Evolutionary conservation across 2,797 vertebrate species (phyloP).

Genomic region (Danio jaintianensis): DNA sequence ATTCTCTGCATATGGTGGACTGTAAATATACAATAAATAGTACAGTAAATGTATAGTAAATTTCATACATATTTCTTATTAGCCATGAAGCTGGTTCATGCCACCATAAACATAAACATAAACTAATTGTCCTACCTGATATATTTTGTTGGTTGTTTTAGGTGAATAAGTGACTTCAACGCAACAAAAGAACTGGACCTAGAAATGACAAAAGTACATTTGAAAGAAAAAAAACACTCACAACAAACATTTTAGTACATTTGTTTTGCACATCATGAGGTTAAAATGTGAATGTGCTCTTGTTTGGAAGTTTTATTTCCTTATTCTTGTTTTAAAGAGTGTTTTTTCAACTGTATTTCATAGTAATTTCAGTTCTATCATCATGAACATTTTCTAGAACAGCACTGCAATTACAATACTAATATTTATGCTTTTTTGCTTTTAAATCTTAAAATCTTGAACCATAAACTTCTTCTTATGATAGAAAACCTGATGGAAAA

Average conservation of each 20-base stretch:
- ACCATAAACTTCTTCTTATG: no score
- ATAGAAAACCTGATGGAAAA: no score
- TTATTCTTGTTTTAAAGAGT: not conserved
- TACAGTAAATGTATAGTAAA: not conserved
- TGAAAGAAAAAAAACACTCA: not conserved
- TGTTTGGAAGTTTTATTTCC: not conserved
- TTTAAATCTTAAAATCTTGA: no score
- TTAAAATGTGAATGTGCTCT: not conserved
- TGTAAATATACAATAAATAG: conserved; percentile 51
- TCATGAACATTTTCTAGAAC: no score
- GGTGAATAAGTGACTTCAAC: conserved; percentile 40
- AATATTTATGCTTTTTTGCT: no score
- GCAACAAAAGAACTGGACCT: conserved; percentile 27
- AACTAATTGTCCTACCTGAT: conserved; percentile 39
- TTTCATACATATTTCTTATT: not conserved
- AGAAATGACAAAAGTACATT: not conserved
- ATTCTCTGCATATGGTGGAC: conserved; percentile 47
- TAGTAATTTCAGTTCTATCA: no score
- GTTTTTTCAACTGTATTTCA: no score
- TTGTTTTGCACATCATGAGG: no score
- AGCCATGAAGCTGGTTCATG: not conserved
- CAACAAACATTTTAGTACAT: no score
- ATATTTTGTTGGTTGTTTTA: conserved; percentile 7
- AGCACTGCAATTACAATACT: no score
- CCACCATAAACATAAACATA: not conserved